Base-by-base conservation (phyloP, 1,140 invertebrate genomes). In the Sinonovacula constricta region DNA sequence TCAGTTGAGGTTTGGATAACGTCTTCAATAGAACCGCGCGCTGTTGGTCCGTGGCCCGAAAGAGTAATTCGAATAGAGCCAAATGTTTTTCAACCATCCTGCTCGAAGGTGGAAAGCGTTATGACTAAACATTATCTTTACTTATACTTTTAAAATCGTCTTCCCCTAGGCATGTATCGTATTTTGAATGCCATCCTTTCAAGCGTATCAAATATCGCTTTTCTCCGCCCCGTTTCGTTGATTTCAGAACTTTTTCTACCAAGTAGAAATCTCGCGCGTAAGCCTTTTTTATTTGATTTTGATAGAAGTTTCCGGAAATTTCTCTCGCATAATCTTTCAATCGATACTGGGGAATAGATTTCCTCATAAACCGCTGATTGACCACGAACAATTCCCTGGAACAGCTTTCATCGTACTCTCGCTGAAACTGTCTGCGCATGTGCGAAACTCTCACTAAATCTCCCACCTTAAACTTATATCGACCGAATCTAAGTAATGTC, bases 341-440 rank as follows among this genome's bases (percentile, higher is more conserved):
- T 22, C 31, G 49, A 28, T 72, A 71, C 59, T 63, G 24, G 1
- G 66, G 67, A 30, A 79, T 56, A 22, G 60, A 28, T 28, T 79
- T 54, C 28, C 39, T 72, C 60, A 72, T 54, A 14, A 26, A 34
- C n/a, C 67, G 45, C 15, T 59, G 24, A 24, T 65, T 62, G 28
- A 79, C 59, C 57, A 71, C 59, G 67, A 65, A 70, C 54, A 51
- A 68, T 60, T 78, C 66, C 10, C 22, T 34, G 2, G 56, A 69
- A 66, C 75, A 78, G 14, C 75, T 45, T 66, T 72, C 77, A 51
- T 72, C 77, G 68, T 71, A 72, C 39, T 72, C 77, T 31, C 51
- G 31, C 18, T 51, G 60, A 26, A 57, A 34, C 12, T 31, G 54
- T 62, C 53, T 39, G 22, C n/a, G 10, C 22, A 24, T 5, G 30